phyloP scores from a whole-genome alignment of 1,140 invertebrate species.

The Ceratina calcarata region DNA sequence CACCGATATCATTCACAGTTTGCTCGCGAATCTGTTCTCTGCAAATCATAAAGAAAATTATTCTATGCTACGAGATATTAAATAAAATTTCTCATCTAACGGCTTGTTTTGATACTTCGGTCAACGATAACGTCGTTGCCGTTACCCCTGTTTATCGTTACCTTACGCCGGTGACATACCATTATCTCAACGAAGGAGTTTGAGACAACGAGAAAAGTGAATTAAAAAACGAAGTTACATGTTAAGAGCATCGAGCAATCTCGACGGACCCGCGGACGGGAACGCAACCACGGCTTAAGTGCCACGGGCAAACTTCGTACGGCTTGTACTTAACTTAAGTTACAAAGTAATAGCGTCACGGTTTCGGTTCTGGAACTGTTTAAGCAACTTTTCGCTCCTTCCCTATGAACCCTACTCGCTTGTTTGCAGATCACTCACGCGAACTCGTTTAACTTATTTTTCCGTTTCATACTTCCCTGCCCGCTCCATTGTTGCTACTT shows the following conservation, averaged over 20 bases:
- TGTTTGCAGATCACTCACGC: slow-evolving; percentile 27
- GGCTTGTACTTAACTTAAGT: slow-evolving; percentile 14
- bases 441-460: slow-evolving; percentile 21
- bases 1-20: too few relatives aligned
- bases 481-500: too few relatives aligned
- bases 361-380: slow-evolving; percentile 7
- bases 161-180: too few relatives aligned
- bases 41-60: too few relatives aligned
- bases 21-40: too few relatives aligned
- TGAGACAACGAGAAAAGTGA: too few relatives aligned
- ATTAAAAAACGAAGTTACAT: background rate
- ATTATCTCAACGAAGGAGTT: too few relatives aligned
- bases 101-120: too few relatives aligned
- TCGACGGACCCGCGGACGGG: background rate
- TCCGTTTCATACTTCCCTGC: background rate
- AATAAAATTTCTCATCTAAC: too few relatives aligned
- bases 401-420: slow-evolving; percentile 11
- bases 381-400: slow-evolving; percentile 19
- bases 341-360: slow-evolving; percentile 18
- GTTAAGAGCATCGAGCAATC: background rate
- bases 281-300: background rate
- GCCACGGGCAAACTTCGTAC: slow-evolving; percentile 13
- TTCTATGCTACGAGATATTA: too few relatives aligned
- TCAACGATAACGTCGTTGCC: too few relatives aligned
- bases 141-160: too few relatives aligned